Conservation (phyloP, 2,888 invertebrate species). For the Scaptomyza parva region DNA sequence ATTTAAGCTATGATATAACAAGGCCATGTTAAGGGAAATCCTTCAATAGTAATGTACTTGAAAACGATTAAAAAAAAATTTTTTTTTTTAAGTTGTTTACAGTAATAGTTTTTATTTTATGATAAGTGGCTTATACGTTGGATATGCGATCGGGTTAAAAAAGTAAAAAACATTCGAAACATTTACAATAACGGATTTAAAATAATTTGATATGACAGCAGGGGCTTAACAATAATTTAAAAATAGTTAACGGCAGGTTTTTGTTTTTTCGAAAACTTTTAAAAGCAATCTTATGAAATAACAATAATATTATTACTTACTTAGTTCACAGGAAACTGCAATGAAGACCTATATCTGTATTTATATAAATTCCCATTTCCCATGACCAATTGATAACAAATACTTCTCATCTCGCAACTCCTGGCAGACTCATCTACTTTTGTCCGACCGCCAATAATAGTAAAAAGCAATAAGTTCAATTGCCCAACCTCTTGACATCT, state of each 20-base stretch:
- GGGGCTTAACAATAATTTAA: neutral
- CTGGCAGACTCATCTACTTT: constrained; percentile 39
- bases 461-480: constrained; percentile 43
- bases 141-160: neutral
- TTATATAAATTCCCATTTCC: constrained; percentile 10
- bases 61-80: constrained; percentile 6
- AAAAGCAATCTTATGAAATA: neutral
- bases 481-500: constrained; percentile 69
- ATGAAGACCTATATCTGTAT: neutral
- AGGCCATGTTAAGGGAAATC: constrained; percentile 13
- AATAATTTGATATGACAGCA: neutral
- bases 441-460: constrained; percentile 25
- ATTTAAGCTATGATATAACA: constrained; percentile 19
- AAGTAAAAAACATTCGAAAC: neutral
- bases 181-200: neutral
- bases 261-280: neutral
- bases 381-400: constrained; percentile 29
- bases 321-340: neutral
- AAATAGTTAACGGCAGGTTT: neutral
- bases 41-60: constrained; percentile 3
- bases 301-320: neutral
- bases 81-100: neutral
- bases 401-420: constrained; percentile 29
- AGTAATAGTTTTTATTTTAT: too few relatives aligned
- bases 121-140: neutral